phyloP scores from a whole-genome alignment of 2,888 invertebrate genomes.

The Melanophora roralis region DNA sequence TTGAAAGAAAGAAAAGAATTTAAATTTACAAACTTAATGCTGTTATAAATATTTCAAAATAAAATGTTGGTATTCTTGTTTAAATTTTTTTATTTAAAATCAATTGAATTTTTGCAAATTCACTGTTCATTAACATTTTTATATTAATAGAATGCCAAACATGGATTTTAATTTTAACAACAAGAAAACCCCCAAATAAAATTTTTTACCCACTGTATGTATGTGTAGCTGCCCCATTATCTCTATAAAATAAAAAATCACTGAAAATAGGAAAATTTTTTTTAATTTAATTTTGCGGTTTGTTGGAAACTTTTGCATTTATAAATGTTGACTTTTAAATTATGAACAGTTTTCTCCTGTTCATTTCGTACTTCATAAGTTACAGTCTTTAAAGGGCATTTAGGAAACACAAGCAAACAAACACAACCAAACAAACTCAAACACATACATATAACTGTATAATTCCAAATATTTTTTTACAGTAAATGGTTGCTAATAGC shows the following conservation, averaged over 20 bases:
- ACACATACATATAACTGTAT: neutral
- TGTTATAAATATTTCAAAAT: too few species aligned
- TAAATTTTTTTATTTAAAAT: too few species aligned
- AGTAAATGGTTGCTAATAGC: slow-evolving; percentile 67
- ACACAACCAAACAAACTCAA: neutral
- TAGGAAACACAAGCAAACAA: neutral
- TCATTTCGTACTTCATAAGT: slow-evolving; percentile 12
- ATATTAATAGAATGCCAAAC: too few species aligned
- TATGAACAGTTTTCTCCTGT: slow-evolving; percentile 12
- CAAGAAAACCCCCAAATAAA: neutral
- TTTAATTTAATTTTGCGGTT: slow-evolving; percentile 37
- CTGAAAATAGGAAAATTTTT: neutral
- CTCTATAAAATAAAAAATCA: neutral
- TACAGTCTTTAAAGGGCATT: slow-evolving; percentile 25
- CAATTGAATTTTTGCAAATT: too few species aligned
- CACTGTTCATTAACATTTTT: too few species aligned
- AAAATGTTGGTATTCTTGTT: too few species aligned
- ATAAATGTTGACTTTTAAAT: slow-evolving; percentile 49
- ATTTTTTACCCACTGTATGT: too few species aligned
- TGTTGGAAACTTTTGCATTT: slow-evolving; percentile 11
- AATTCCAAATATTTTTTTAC: slow-evolving; percentile 17
- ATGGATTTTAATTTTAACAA: too few species aligned
- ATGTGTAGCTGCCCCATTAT: too few species aligned
- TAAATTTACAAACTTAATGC: too few species aligned
- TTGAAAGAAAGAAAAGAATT: too few species aligned